Base-by-base conservation (phyloP, 1,140 invertebrate genomes). In the Atopsyche davidsoni region DNA sequence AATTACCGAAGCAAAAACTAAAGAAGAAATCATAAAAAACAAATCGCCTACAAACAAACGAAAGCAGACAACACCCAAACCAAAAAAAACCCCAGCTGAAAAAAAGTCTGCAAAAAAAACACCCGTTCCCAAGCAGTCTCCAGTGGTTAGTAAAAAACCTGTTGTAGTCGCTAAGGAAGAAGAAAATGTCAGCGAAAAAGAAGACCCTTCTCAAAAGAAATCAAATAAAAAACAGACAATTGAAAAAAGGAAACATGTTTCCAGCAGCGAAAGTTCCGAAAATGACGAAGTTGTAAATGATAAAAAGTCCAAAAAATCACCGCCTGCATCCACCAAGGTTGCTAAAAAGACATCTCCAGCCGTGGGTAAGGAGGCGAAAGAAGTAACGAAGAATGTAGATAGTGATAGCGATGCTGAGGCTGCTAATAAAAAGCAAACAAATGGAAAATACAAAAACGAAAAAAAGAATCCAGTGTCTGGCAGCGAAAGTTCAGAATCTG, bases 201-300 rank as follows among this genome's bases (percentile, higher is more conserved):
- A 52, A 21, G 19, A 14, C 19, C 11, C 24, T 17, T 13, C 19
- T n/a, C n/a, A 42, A 46, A 10, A 49, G 18, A 35, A 48, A 47
- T 11, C 13, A 53, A 35, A 22, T 17, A 43, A 41, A 42, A 42
- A 55, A 49, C 41, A 60, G 58, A 3, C 38, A 46, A 19, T 3
- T 21, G 59, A 59, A 23, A 59, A 40, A 39, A 34, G 38, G 60
- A 48, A 46, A 14, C 61, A 64, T 58, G 60, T 64, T 11, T 47
- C 60, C n/a, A n/a, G n/a, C n/a, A n/a, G n/a, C n/a, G n/a, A n/a
- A n/a, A n/a, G n/a, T n/a, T n/a, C n/a, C n/a, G n/a, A n/a, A n/a
- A n/a, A n/a, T n/a, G n/a, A n/a, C n/a, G n/a, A n/a, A n/a, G n/a
- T n/a, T n/a, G n/a, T n/a, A n/a, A n/a, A n/a, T n/a, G n/a, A n/a